Evolutionary conservation across 2,797 vertebrate species (phyloP).

Genomic region (Enteromius treurensis): DNA sequence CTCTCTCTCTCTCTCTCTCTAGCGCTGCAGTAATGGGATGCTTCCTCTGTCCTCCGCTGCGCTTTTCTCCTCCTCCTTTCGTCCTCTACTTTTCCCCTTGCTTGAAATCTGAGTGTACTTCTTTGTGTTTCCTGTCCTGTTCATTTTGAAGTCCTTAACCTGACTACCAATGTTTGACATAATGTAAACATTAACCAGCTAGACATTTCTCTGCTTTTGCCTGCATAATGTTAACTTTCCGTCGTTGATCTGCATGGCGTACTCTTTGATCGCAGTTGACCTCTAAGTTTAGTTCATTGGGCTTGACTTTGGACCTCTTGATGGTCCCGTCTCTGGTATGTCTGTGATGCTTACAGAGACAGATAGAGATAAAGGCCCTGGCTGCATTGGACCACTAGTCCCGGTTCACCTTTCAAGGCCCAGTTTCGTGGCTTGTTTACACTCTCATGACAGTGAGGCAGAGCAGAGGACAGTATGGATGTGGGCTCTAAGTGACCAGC

Average conservation of each 20-base stretch:
- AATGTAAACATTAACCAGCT: conserved; percentile 28
- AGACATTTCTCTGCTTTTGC: background rate
- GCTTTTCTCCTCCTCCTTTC: conserved; percentile 61
- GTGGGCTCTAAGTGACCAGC: conserved; percentile 52
- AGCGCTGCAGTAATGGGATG: conserved; percentile 69
- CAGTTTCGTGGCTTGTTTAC: conserved; percentile 63
- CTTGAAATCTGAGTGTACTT: conserved; percentile 61
- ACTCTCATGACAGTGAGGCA: conserved; percentile 65
- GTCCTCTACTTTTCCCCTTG: conserved; percentile 70
- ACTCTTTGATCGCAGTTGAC: conserved; percentile 11
- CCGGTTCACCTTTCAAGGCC: conserved; percentile 58
- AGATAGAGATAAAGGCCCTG: conserved; percentile 9
- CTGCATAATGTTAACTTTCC: conserved; percentile 3
- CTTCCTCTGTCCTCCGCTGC: conserved; percentile 67
- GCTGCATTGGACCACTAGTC: conserved; percentile 19
- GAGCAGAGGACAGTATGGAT: conserved; percentile 60
- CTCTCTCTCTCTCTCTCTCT: background rate
- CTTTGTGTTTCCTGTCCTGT: conserved; percentile 59
- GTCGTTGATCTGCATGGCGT: background rate
- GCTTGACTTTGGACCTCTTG: conserved; percentile 8
- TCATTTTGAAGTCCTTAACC: conserved; percentile 58
- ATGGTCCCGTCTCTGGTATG: background rate
- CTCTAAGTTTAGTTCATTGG: conserved; percentile 1
- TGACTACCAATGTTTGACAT: conserved; percentile 13
- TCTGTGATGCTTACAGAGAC: conserved; percentile 1